Percentiles rank a stretch among this genome's conserved stretches.
phyloP scores from a whole-genome alignment of 2,888 invertebrate species.

The Amaurobius ferox region DNA sequence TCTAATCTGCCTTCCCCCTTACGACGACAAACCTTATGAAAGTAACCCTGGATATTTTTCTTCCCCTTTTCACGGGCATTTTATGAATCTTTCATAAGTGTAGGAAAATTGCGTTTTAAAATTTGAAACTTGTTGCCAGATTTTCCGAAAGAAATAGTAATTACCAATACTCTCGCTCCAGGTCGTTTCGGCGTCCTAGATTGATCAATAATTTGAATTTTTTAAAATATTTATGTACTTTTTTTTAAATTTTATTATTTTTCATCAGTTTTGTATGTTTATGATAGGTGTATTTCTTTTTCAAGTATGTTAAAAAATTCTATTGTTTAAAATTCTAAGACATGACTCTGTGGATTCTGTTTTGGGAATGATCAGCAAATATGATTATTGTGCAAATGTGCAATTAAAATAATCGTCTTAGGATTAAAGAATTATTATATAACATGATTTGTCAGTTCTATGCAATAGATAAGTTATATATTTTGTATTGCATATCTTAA shows the following conservation, averaged over 20 bases:
- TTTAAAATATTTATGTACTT: not conserved
- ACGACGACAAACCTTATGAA: not conserved
- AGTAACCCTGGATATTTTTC: not conserved
- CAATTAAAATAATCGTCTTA: no score
- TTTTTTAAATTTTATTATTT: not conserved
- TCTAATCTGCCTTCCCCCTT: constrained; percentile 1
- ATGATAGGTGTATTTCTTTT: no score
- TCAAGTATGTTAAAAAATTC: no score
- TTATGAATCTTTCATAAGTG: constrained; percentile 67
- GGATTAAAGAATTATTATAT: no score
- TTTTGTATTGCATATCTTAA: no score
- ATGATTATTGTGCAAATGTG: no score
- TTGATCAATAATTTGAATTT: not conserved
- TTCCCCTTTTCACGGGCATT: not conserved
- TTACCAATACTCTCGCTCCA: constrained; percentile 37
- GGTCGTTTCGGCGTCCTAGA: not conserved
- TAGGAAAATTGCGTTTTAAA: constrained; percentile 64
- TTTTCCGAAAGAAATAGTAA: constrained; percentile 30
- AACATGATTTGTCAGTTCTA: no score
- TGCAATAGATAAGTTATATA: no score
- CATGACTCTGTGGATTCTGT: no score
- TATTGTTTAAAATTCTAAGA: no score
- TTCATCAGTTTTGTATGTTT: no score
- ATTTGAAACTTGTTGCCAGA: constrained; percentile 65
- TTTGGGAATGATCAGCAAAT: no score